Conservation (phyloP, 2,888 invertebrate genomes). For the Fragum sueziense region DNA sequence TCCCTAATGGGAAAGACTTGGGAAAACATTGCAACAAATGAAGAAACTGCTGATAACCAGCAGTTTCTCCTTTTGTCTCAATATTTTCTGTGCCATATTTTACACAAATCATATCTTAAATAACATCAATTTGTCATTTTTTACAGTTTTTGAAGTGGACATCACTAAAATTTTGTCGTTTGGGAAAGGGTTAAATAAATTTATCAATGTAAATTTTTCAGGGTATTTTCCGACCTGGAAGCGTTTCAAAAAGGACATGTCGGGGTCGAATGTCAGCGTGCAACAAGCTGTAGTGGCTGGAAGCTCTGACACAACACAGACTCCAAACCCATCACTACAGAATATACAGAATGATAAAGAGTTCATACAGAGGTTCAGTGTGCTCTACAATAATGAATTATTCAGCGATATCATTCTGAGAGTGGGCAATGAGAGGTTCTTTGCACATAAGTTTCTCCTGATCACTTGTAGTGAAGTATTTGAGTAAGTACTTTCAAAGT, state of each 20-base stretch:
- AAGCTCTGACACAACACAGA: not conserved
- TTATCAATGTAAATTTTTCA: slow-evolving; percentile 5
- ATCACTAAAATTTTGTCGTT: too few species aligned
- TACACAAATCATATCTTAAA: too few species aligned
- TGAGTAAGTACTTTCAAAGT: slow-evolving; percentile 75
- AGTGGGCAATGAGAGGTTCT: slow-evolving; percentile 69
- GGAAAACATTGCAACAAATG: too few species aligned
- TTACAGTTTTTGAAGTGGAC: too few species aligned
- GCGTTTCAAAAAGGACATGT: slow-evolving; percentile 4
- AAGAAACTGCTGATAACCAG: too few species aligned
- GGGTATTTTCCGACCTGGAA: slow-evolving; percentile 15
- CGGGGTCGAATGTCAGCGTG: slow-evolving; percentile 10
- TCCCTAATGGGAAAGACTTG: too few species aligned
- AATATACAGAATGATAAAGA: slow-evolving; percentile 39
- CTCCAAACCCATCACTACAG: slow-evolving; percentile 47
- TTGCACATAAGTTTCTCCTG: slow-evolving; percentile 74
- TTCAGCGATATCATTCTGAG: slow-evolving; percentile 73
- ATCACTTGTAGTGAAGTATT: slow-evolving; percentile 77
- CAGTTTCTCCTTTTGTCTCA: too few species aligned
- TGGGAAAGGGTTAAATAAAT: too few species aligned
- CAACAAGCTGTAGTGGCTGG: not conserved
- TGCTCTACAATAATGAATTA: slow-evolving; percentile 66
- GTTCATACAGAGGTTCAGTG: slow-evolving; percentile 68
- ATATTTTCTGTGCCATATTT: too few species aligned
- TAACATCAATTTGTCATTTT: too few species aligned